Evolutionary conservation across 2,797 vertebrate genomes (phyloP), one percentile per base, ranked within the genome.

Genomic region (Artibeus jamaicensis): DNA sequence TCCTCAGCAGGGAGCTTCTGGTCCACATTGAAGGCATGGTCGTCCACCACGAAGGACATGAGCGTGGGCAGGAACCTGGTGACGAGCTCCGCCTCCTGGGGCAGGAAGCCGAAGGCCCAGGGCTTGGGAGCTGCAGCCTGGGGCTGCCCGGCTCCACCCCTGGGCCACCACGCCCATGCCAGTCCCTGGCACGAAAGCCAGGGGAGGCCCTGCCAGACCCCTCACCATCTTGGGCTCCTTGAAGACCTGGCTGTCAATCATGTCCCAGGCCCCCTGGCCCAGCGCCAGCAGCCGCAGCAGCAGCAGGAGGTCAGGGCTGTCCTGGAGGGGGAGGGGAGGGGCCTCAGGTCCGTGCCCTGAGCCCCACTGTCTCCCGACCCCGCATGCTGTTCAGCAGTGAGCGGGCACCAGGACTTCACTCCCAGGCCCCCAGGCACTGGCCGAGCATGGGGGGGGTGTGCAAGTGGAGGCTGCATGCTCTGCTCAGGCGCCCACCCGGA

Each of bases 211-310:
- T 21, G 7, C 15, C 22, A 1, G 3, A 2, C 71, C 34, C 0
- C 97, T 85, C 98, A 99, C 99, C 99, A 99, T 98, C 96, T 99
- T 99, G 48, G 99, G 99, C 96, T 99, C 99, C 98, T 99, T 99
- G 98, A 99, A 99, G 93, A 99, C 99, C 98, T 99, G 99, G 97
- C 99, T 99, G 98, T 99, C 99, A 3, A 99, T 99, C 99, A 99
- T 99, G 98, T 99, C 99, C 99, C 99, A 99, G 0, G 99, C 99
- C 0, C 99, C 99, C 77, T 99, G 99, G 65, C 99, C 99, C 85
- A 99, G 98, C 0, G 99, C 99, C 90, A 99, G 98, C 99, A 99
- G 99, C 98, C 99, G 98, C 37, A 99, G 98, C 19, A 99, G 98
- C 77, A 99, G 98, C 42, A 99, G 98, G 96, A 99, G 99, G 86